A percentile compares a stretch with the other conserved stretches of the same genome.
phyloP scores from a whole-genome alignment of 2,113 vertebrate genomes.

The Phrynocephalus versicolor region DNA sequence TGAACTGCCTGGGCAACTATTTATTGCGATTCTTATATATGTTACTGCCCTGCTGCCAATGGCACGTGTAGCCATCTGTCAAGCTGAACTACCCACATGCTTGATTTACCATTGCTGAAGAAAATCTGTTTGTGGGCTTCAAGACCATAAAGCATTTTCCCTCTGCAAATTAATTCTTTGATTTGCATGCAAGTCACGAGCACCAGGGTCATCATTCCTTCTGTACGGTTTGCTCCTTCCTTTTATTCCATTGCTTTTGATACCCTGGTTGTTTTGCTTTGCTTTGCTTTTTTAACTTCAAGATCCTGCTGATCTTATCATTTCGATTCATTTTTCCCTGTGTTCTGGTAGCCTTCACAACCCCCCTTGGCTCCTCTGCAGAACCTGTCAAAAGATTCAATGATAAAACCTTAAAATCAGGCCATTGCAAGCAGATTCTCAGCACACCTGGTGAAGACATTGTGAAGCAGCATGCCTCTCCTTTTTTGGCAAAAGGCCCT shows the following conservation, averaged over 20 bases:
- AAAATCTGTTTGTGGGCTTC: conserved; percentile 72
- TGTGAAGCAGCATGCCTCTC: conserved; percentile 42
- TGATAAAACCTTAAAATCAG: conserved; percentile 48
- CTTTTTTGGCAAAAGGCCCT: conserved; percentile 44
- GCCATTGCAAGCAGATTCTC: conserved; percentile 49
- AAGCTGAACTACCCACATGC: conserved; percentile 69
- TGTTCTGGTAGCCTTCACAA: conserved; percentile 42
- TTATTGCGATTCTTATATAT: conserved; percentile 72
- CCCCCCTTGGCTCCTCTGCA: conserved; percentile 52
- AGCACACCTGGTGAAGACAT: conserved; percentile 41
- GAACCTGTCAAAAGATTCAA: conserved; percentile 51
- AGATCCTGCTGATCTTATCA: conserved; percentile 43
- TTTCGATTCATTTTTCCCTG: conserved; percentile 63
- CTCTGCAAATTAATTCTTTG: conserved; percentile 74
- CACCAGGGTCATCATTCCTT: conserved; percentile 65
- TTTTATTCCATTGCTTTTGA: background rate
- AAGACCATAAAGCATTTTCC: conserved; percentile 77
- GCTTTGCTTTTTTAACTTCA: conserved; percentile 33
- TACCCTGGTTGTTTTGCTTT: conserved; percentile 23
- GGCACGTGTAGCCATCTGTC: conserved; percentile 78
- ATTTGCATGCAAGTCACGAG: conserved; percentile 72
- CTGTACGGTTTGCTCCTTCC: conserved; percentile 25
- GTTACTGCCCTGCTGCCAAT: conserved; percentile 69
- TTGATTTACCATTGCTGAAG: conserved; percentile 75
- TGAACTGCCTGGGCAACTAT: conserved; percentile 67